phyloP scores from a whole-genome alignment of 2,888 invertebrate genomes.

The Euplexia lucipara region DNA sequence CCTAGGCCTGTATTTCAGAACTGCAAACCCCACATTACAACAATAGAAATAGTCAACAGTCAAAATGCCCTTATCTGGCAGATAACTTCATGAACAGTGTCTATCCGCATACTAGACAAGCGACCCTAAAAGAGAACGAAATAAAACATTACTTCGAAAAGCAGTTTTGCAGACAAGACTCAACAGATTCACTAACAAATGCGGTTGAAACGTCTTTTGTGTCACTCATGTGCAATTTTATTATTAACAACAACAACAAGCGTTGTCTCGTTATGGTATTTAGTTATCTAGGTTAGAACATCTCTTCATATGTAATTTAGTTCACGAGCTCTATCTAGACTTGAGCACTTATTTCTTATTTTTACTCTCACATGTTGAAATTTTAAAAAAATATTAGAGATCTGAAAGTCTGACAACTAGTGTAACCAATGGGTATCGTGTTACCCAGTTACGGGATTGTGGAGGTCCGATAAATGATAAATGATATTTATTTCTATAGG shows the following conservation, averaged over 20 bases:
- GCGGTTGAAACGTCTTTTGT: constrained; percentile 30
- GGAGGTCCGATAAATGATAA: too few relatives aligned
- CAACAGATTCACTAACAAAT: constrained; percentile 2
- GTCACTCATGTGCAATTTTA: constrained; percentile 33
- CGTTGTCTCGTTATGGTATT: constrained; percentile 42
- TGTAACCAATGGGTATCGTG: too few relatives aligned
- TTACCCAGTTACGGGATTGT: too few relatives aligned
- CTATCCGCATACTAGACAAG: too few relatives aligned
- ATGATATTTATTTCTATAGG: too few relatives aligned
- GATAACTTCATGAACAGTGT: too few relatives aligned
- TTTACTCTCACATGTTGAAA: not conserved
- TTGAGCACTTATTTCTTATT: constrained; percentile 17
- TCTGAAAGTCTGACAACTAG: too few relatives aligned
- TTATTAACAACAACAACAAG: constrained; percentile 27
- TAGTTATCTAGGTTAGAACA: constrained; percentile 40
- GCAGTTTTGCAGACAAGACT: not conserved
- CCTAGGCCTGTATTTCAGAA: too few relatives aligned
- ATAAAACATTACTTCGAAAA: not conserved
- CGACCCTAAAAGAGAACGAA: not conserved
- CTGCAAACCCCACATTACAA: too few relatives aligned
- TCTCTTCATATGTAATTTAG: constrained; percentile 33
- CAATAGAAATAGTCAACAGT: too few relatives aligned
- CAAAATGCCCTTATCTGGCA: too few relatives aligned
- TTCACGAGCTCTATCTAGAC: constrained; percentile 40
- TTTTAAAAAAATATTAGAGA: not conserved